Conservation (phyloP, 2,797 vertebrate genomes). For the Sebastes vulpes region DNA sequence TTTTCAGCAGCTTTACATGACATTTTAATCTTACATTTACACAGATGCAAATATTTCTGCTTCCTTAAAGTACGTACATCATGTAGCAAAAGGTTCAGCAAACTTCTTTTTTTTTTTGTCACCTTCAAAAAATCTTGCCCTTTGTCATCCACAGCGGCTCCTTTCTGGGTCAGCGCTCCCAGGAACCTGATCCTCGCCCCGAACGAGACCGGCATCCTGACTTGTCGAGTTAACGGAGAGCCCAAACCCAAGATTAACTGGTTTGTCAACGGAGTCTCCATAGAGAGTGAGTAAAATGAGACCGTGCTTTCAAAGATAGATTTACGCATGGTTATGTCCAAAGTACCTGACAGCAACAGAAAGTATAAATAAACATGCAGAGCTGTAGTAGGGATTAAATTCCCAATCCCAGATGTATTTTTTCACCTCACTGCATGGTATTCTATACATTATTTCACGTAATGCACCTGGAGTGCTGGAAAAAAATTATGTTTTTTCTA, state of each 20-base stretch:
- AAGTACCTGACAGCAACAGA: neutral
- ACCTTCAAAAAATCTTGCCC: neutral
- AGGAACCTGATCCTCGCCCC: slow-evolving; percentile 95
- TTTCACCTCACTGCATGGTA: neutral
- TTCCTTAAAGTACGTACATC: neutral
- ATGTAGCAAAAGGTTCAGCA: neutral
- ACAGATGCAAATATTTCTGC: neutral
- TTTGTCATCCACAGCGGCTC: slow-evolving; percentile 86
- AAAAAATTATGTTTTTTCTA: neutral
- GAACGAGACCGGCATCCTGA: slow-evolving; percentile 92
- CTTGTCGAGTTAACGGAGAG: slow-evolving; percentile 91
- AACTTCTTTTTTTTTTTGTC: neutral
- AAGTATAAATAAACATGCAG: neutral
- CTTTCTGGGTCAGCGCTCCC: slow-evolving; percentile 95
- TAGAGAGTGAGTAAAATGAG: slow-evolving; percentile 89
- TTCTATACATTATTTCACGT: neutral
- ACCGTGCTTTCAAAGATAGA: neutral
- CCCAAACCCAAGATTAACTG: slow-evolving; percentile 93
- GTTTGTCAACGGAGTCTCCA: slow-evolving; percentile 92
- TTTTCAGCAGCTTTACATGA: neutral
- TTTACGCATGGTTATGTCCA: neutral
- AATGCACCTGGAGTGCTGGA: neutral
- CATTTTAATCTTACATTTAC: neutral
- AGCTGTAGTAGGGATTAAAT: neutral
- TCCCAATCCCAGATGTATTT: neutral